Evolutionary conservation across 2,113 vertebrate species (phyloP).

Genomic region (Myiopsitta monachus): DNA sequence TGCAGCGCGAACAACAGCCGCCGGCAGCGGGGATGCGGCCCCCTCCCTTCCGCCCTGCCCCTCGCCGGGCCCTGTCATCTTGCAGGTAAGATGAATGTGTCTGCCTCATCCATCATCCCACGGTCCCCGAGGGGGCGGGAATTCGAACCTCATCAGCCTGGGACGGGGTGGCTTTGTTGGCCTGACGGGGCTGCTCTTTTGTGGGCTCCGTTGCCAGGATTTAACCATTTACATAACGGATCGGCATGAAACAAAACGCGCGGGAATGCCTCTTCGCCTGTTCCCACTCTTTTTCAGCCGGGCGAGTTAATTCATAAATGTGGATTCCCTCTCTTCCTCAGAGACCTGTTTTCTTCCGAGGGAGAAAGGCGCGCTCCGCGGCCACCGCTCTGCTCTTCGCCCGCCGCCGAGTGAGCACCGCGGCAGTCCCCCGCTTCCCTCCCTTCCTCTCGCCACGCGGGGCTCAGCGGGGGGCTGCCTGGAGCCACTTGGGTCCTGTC

Average conservation of each 20-base stretch:
- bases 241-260: background rate
- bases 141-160: conserved; percentile 33
- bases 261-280: background rate
- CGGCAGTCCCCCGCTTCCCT: background rate
- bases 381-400: background rate
- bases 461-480: background rate
- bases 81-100: conserved; percentile 49
- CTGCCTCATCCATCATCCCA: conserved; percentile 45
- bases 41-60: background rate
- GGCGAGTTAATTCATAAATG: background rate
- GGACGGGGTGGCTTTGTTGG: conserved; percentile 55
- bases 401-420: background rate
- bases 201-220: conserved; percentile 47
- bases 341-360: background rate
- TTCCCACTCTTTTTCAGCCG: background rate
- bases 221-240: background rate
- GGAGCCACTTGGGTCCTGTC: background rate
- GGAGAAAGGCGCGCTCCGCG: background rate
- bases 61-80: background rate
- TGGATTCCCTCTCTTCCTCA: background rate
- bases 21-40: background rate
- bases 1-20: background rate
- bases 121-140: background rate
- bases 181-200: conserved; percentile 3
- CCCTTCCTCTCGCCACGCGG: background rate